Conservation (phyloP, 2,113 vertebrate genomes). For the Ophiodon elongatus region DNA sequence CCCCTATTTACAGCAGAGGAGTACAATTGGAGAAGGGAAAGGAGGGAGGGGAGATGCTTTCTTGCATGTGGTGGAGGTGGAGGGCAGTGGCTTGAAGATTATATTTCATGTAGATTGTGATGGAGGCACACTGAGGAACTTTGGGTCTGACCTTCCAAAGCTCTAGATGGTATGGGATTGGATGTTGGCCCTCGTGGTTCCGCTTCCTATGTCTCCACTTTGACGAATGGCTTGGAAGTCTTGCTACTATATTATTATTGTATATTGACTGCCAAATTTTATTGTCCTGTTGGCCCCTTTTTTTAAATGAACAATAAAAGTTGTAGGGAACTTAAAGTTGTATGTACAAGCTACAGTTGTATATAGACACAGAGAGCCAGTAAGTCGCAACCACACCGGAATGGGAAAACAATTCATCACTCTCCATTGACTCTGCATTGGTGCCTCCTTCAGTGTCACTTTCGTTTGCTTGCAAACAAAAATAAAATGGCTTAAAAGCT, state of each 20-base stretch:
- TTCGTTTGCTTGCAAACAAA: too few relatives aligned
- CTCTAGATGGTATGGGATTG: background rate
- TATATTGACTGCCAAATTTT: background rate
- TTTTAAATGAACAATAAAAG: background rate
- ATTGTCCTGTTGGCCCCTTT: background rate
- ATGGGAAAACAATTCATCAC: too few relatives aligned
- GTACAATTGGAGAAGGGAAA: slow-evolving; percentile 45
- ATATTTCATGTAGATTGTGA: slow-evolving; percentile 67
- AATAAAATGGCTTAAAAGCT: too few relatives aligned
- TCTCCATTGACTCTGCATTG: too few relatives aligned
- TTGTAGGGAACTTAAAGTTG: background rate
- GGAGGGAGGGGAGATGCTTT: slow-evolving; percentile 18
- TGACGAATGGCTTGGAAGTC: background rate
- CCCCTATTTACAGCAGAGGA: slow-evolving; percentile 59
- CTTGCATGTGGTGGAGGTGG: slow-evolving; percentile 9
- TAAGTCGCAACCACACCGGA: too few relatives aligned
- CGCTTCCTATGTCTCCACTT: background rate
- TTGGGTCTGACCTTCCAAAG: slow-evolving; percentile 40
- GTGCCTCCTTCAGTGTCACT: too few relatives aligned
- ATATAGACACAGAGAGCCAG: too few relatives aligned
- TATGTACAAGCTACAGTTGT: background rate
- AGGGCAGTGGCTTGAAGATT: slow-evolving; percentile 48
- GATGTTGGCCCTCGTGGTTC: background rate
- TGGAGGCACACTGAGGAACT: slow-evolving; percentile 27
- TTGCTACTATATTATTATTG: background rate